phyloP scores from a whole-genome alignment of 2,888 invertebrate species.

The Drosophila anomalata region DNA sequence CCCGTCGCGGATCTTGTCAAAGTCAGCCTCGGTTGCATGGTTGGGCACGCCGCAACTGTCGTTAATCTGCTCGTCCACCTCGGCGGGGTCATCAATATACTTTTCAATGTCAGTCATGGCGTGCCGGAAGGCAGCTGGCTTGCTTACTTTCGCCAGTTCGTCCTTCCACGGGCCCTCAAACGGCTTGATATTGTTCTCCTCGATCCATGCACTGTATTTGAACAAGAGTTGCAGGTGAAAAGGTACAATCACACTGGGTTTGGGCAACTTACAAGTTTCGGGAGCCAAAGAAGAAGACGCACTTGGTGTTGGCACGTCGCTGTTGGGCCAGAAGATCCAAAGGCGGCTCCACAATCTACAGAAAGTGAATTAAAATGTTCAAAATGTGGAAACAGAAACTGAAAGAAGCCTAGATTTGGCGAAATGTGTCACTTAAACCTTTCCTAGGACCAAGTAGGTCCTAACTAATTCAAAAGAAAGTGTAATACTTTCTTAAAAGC shows the following conservation, averaged over 20 bases:
- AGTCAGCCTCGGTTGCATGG: conserved; percentile 87
- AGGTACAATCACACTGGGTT: neutral
- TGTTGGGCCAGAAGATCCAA: conserved; percentile 89
- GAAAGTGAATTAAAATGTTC: neutral
- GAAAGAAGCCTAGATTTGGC: neutral
- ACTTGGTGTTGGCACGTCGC: conserved; percentile 91
- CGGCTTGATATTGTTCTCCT: conserved; percentile 91
- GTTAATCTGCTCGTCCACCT: conserved; percentile 79
- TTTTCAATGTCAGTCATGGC: conserved; percentile 92
- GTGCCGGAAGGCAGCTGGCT: conserved; percentile 90
- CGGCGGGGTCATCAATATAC: conserved; percentile 88
- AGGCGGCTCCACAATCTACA: conserved; percentile 90
- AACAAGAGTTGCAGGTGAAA: neutral
- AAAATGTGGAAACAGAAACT: neutral
- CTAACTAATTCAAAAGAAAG: no score
- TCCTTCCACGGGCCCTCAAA: conserved; percentile 91
- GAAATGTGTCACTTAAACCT: neutral
- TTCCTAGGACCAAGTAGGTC: no score
- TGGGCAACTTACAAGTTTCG: conserved; percentile 93
- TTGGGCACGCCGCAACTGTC: conserved; percentile 74
- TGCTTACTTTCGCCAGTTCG: conserved; percentile 90
- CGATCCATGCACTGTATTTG: conserved; percentile 92
- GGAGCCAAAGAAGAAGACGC: conserved; percentile 97
- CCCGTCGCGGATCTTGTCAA: conserved; percentile 88
- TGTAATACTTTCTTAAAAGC: neutral